These are phyloP conservation scores for Agonopterix heracliana DNA, from an alignment of 2,888 invertebrate species.

Conservation along the genomic window DNA sequence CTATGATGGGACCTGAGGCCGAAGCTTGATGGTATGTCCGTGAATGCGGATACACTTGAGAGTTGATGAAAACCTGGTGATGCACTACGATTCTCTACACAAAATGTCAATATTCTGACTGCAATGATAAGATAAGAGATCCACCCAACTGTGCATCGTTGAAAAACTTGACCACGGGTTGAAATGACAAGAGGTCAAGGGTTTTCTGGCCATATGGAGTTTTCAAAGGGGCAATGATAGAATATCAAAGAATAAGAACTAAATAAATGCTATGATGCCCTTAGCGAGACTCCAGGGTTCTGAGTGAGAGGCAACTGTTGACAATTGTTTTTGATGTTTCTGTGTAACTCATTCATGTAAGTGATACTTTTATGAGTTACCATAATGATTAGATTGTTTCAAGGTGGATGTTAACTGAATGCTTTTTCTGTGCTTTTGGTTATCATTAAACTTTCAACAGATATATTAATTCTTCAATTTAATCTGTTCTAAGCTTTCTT, in stretches of 20 bases:
- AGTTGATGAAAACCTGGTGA: constrained; percentile 74
- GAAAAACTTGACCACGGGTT: constrained; percentile 73
- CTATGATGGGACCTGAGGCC: constrained; percentile 72
- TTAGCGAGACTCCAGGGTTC: constrained; percentile 71
- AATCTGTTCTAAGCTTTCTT: too few species aligned
- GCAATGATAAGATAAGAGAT: constrained; percentile 25
- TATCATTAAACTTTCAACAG: constrained; percentile 7
- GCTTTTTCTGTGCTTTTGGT: constrained; percentile 9
- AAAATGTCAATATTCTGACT: constrained; percentile 13
- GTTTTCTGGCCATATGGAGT: constrained; percentile 74
- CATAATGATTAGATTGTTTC: constrained; percentile 17
- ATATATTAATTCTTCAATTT: too few species aligned
- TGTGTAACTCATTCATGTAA: constrained; percentile 73
- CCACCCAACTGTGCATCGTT: constrained; percentile 62
- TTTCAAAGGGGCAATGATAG: constrained; percentile 56
- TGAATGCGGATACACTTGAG: constrained; percentile 69
- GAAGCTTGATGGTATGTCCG: constrained; percentile 75
- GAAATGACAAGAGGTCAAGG: constrained; percentile 69
- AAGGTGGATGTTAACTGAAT: constrained; percentile 9
- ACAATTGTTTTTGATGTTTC: constrained; percentile 47
- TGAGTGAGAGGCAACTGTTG: constrained; percentile 71
- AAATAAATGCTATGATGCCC: constrained; percentile 36
- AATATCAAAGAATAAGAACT: constrained; percentile 23
- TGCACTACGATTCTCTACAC: constrained; percentile 43
- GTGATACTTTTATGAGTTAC: constrained; percentile 67